These are phyloP conservation scores for Tolmerus cingulatus DNA, from an alignment of 2,888 invertebrate genomes.

Conservation along the genomic window DNA sequence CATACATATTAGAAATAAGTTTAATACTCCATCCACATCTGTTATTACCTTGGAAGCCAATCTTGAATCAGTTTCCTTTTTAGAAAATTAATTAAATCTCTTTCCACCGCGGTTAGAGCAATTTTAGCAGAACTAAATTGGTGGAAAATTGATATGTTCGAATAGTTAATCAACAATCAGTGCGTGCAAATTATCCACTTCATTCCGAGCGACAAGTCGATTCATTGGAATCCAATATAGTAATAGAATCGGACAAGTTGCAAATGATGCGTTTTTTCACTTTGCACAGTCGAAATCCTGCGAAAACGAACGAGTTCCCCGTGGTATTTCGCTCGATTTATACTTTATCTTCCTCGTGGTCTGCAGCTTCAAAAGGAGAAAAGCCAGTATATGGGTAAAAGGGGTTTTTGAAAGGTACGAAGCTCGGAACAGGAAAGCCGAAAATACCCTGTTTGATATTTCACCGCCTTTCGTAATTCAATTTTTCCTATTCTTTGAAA, in stretches of 20 bases:
- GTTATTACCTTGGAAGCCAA: too few relatives aligned
- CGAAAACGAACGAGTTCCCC: background rate
- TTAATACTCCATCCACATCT: too few relatives aligned
- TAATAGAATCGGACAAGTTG: conserved; percentile 10
- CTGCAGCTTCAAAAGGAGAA: background rate
- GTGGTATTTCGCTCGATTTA: background rate
- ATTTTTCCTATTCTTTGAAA: conserved; percentile 27
- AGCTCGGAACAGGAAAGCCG: background rate
- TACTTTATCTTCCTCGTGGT: background rate
- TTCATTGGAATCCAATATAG: background rate
- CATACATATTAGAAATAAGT: too few relatives aligned
- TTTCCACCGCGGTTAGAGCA: background rate
- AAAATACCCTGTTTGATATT: conserved; percentile 18
- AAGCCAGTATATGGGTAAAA: background rate
- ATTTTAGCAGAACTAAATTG: background rate
- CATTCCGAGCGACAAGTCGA: background rate
- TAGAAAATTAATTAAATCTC: background rate
- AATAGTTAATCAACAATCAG: background rate
- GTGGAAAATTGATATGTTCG: background rate
- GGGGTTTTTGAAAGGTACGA: background rate
- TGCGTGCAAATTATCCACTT: background rate
- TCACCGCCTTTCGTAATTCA: conserved; percentile 26
- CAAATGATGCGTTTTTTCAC: background rate
- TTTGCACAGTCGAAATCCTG: background rate
- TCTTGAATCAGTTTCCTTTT: too few relatives aligned